Base-by-base conservation (phyloP, 2,797 vertebrate genomes). In the Pampus argenteus region DNA sequence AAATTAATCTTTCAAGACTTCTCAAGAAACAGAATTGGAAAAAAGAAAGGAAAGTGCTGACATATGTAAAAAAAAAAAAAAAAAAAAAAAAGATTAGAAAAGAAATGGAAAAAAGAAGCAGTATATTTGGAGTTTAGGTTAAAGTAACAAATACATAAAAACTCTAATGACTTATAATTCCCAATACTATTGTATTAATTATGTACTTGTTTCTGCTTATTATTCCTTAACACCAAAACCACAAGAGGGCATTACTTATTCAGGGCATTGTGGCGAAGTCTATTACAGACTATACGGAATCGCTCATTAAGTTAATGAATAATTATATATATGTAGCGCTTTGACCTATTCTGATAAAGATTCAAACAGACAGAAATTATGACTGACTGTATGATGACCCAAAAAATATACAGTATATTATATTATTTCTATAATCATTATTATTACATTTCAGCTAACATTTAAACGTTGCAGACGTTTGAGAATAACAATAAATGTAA, bases 241-340 rank as follows among this genome's bases (percentile, higher is more conserved):
- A 84, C 76, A 86, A 85, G 77, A 86, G 59, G 81, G 82, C 73
- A 79, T 85, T 66, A 79, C 82, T 79, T 78, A 85, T 84, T 88
- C 67, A 76, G 56, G 15, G 15, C 25, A 28, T 25, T 71, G 40
- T 58, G 44, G 58, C 15, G n/a, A 51, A 60, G 45, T 48, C 23
- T 70, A 38, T 42, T 20, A 36, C n/a, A 71, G 29, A 63, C 63
- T 54, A 50, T 17, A 60, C 49, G n/a, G 58, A 60, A 18, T 47
- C 15, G 6, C 15, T 14, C 15, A 6, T 17, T 40, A 15, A 15
- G 6, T 42, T 2, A 15, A 42, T 3, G 6, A 40, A 17, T 10
- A 58, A 29, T 13, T 55, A 31, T 15, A 48, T 6, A 6, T 2
- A 9, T 2, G 18, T 9, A 31, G 58, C 22, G 58, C 22, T 55